These are phyloP conservation scores for Danaus plexippus DNA, from an alignment of 1,140 invertebrate genomes.

Conservation along the genomic window DNA sequence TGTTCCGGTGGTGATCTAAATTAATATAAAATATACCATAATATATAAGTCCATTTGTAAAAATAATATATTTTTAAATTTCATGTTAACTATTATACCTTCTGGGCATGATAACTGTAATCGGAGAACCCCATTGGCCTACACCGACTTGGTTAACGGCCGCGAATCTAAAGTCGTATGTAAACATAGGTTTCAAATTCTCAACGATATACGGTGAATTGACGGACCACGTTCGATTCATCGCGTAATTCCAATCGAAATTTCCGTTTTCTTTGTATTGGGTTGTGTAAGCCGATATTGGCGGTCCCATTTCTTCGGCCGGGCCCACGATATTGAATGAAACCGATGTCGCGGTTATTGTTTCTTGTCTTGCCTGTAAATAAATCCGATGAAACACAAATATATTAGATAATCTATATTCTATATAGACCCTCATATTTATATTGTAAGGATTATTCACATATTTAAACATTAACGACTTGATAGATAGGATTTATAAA, in stretches of 20 bases:
- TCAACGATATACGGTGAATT: slow-evolving; percentile 86
- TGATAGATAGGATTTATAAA: no score
- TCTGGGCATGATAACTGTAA: slow-evolving; percentile 72
- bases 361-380: slow-evolving; percentile 74
- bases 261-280: slow-evolving; percentile 82
- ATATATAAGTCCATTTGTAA: background rate
- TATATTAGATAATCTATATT: background rate
- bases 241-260: slow-evolving; percentile 77
- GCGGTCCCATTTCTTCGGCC: slow-evolving; percentile 79
- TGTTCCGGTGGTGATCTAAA: slow-evolving; percentile 58
- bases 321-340: slow-evolving; percentile 84
- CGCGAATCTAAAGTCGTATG: slow-evolving; percentile 88
- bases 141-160: slow-evolving; percentile 87
- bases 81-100: slow-evolving; percentile 37
- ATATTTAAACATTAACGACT: no score
- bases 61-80: background rate
- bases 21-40: slow-evolving; percentile 9
- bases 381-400: slow-evolving; percentile 32
- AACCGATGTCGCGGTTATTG: slow-evolving; percentile 87
- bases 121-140: slow-evolving; percentile 78
- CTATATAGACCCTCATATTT: background rate
- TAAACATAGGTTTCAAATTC: slow-evolving; percentile 81
- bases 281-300: slow-evolving; percentile 79
- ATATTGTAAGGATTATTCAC: background rate
- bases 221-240: slow-evolving; percentile 83